phyloP scores from a whole-genome alignment of 2,888 invertebrate species.

The Ommatoiulus sabulosus region DNA sequence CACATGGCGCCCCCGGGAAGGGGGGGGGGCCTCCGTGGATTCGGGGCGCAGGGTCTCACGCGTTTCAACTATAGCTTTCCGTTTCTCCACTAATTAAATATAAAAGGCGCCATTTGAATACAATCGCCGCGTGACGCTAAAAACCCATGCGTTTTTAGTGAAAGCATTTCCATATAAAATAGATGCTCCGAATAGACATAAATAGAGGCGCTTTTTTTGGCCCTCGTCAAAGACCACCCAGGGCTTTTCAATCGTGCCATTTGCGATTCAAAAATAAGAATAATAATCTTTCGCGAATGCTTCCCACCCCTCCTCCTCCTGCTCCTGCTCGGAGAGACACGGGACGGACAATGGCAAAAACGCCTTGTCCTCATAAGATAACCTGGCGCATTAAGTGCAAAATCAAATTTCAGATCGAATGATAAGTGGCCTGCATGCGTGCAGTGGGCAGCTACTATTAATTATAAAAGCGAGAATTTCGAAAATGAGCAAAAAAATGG shows the following conservation, averaged over 20 bases:
- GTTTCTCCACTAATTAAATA: neutral
- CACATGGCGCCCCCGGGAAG: neutral
- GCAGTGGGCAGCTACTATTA: neutral
- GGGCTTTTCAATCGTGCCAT: neutral
- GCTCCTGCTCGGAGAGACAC: neutral
- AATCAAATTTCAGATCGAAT: neutral
- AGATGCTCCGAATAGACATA: slow-evolving; percentile 1
- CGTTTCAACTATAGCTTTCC: no score
- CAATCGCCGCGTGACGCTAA: neutral
- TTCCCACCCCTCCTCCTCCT: neutral
- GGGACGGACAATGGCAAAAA: neutral
- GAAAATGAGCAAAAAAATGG: neutral
- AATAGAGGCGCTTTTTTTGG: neutral
- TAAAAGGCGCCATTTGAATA: neutral
- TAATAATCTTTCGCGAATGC: neutral
- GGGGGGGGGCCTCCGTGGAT: neutral
- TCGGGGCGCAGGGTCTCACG: neutral
- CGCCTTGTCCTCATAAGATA: neutral
- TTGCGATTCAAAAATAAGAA: neutral
- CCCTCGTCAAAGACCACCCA: neutral
- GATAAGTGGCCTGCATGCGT: neutral
- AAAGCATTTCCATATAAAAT: neutral
- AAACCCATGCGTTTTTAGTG: neutral
- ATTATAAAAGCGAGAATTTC: neutral
- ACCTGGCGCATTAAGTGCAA: neutral